These are phyloP conservation scores for Diglossa cyanea DNA, from an alignment of 2,797 vertebrate genomes.

Conservation along the genomic window DNA sequence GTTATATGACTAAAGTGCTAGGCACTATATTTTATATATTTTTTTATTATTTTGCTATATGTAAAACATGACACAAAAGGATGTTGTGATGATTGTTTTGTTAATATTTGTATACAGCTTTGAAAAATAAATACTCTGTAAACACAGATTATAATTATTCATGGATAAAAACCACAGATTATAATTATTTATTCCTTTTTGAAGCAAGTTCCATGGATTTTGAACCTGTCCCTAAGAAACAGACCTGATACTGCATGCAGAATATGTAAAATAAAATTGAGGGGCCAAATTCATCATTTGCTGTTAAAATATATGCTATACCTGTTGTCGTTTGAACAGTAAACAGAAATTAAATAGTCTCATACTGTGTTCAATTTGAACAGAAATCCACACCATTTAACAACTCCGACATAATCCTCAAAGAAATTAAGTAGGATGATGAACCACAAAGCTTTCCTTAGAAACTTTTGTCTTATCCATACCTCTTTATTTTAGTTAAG, in stretches of 20 bases:
- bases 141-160: neutral
- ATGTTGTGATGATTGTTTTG: neutral
- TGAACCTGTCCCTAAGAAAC: neutral
- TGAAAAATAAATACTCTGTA: slow-evolving; percentile 16
- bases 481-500: slow-evolving; percentile 1
- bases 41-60: neutral
- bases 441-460: slow-evolving; percentile 1
- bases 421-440: slow-evolving; percentile 16
- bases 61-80: neutral
- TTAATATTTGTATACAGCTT: slow-evolving; percentile 9
- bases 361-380: neutral
- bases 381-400: neutral
- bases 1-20: neutral
- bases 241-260: neutral
- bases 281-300: neutral
- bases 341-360: neutral
- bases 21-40: neutral
- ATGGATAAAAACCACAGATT: neutral
- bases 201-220: neutral
- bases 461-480: slow-evolving; percentile 12
- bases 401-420: neutral
- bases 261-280: neutral
- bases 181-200: neutral
- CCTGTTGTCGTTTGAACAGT: neutral
- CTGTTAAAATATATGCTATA: neutral